Evolutionary conservation across 1,140 invertebrate species (phyloP).

Genomic region (Prorops nasuta): DNA sequence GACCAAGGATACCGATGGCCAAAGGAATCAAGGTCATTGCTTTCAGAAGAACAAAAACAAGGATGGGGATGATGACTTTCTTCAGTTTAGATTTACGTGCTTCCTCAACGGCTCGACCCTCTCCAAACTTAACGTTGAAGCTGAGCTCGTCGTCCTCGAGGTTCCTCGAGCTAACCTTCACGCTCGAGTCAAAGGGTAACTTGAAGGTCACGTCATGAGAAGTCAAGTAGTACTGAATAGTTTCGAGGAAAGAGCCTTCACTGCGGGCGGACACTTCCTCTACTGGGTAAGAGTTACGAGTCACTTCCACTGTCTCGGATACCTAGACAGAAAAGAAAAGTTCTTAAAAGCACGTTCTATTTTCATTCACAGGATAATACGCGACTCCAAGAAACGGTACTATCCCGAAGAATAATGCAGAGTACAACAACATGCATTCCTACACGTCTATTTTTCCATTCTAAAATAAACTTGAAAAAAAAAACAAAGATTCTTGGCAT

Average conservation of each 20-base stretch:
- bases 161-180: conserved; percentile 74
- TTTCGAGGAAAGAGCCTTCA: conserved; percentile 64
- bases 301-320: conserved; percentile 70
- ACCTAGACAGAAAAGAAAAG: conserved; percentile 58
- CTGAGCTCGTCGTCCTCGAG: conserved; percentile 71
- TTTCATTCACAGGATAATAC: no score
- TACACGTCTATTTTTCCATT: no score
- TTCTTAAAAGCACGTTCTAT: no score
- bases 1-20: conserved; percentile 76
- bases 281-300: conserved; percentile 64
- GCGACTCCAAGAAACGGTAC: no score
- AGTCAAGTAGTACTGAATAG: conserved; percentile 68
- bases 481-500: no score
- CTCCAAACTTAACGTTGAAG: conserved; percentile 70
- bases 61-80: conserved; percentile 80
- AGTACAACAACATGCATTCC: no score
- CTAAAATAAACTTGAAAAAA: no score
- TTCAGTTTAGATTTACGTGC: conserved; percentile 80
- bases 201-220: conserved; percentile 77
- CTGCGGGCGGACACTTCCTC: conserved; percentile 63
- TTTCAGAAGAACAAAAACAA: conserved; percentile 80
- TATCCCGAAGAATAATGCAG: no score
- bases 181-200: conserved; percentile 68
- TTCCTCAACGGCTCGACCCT: conserved; percentile 59
- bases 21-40: conserved; percentile 81